A percentile compares a stretch with the other conserved stretches of the same genome.
These are phyloP conservation scores for Euleptes europaea DNA, from an alignment of 2,113 vertebrate genomes.

Conservation along the genomic window DNA sequence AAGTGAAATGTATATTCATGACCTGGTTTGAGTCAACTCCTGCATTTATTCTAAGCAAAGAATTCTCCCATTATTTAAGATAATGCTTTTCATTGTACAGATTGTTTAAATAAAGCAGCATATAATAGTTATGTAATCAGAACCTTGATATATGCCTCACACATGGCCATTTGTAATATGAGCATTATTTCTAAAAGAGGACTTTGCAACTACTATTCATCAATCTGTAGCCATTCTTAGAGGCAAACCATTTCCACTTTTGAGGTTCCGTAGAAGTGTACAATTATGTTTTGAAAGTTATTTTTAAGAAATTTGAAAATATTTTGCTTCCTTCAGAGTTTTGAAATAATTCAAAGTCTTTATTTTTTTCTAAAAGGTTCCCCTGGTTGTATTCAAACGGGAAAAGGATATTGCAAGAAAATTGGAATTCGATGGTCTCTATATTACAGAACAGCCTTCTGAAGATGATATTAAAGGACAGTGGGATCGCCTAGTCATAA, in stretches of 20 bases:
- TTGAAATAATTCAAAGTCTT: neutral
- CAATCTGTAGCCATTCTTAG: neutral
- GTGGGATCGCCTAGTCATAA: slow-evolving; percentile 97
- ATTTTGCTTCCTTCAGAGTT: neutral
- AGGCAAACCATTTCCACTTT: neutral
- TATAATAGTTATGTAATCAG: neutral
- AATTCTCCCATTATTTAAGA: neutral
- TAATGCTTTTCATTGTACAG: neutral
- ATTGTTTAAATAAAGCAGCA: neutral
- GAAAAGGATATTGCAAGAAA: slow-evolving; percentile 98
- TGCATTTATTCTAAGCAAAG: neutral
- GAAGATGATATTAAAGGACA: slow-evolving; percentile 99
- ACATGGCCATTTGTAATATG: neutral
- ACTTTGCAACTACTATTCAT: neutral
- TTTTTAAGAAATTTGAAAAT: neutral
- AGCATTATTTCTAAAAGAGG: neutral
- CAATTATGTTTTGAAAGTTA: neutral
- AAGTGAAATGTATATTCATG: neutral
- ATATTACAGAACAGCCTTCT: slow-evolving; percentile 96
- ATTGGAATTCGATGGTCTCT: slow-evolving; percentile 95
- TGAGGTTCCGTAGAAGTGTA: neutral
- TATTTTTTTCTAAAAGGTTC: slow-evolving; percentile 79
- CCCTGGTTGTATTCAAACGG: slow-evolving; percentile 95
- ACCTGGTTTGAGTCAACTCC: neutral
- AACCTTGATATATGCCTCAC: neutral